Percentiles rank a stretch among this genome's conserved stretches.
phyloP scores from a whole-genome alignment of 1,140 invertebrate species.

The Heliconius eleuchia region DNA sequence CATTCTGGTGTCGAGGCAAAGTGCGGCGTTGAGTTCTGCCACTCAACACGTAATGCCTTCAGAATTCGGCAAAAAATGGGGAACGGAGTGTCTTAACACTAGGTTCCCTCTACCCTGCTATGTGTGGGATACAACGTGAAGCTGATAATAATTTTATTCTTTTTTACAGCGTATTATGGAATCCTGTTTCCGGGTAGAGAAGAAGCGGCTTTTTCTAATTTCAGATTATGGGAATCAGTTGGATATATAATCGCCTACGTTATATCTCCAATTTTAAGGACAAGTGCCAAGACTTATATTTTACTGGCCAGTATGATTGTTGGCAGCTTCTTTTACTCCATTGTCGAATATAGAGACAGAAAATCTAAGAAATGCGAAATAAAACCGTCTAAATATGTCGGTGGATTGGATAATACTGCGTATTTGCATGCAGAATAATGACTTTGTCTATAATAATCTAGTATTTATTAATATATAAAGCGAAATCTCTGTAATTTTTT shows the following conservation, averaged over 20 bases:
- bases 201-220: slow-evolving; percentile 96
- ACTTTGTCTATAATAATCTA: background rate
- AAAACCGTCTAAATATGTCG: slow-evolving; percentile 44
- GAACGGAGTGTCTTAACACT: no score
- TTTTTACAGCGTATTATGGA: slow-evolving; percentile 83
- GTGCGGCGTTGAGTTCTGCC: no score
- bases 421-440: slow-evolving; percentile 51
- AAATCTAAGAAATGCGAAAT: slow-evolving; percentile 49
- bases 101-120: no score
- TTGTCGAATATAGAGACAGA: slow-evolving; percentile 65
- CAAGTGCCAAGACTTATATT: slow-evolving; percentile 88
- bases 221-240: slow-evolving; percentile 94
- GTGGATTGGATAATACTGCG: slow-evolving; percentile 64
- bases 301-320: slow-evolving; percentile 87
- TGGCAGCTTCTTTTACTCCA: slow-evolving; percentile 86
- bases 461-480: no score
- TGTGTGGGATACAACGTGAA: no score
- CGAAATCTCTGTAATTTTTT: no score
- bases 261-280: slow-evolving; percentile 89
- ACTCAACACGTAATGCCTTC: no score
- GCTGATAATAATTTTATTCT: background rate
- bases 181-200: slow-evolving; percentile 92
- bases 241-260: slow-evolving; percentile 94
- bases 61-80: no score
- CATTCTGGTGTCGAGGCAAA: no score